Evolutionary conservation across 2,888 invertebrate species (phyloP), one percentile per base, ranked within the genome.

Genomic region (Yponomeuta sedellus): DNA sequence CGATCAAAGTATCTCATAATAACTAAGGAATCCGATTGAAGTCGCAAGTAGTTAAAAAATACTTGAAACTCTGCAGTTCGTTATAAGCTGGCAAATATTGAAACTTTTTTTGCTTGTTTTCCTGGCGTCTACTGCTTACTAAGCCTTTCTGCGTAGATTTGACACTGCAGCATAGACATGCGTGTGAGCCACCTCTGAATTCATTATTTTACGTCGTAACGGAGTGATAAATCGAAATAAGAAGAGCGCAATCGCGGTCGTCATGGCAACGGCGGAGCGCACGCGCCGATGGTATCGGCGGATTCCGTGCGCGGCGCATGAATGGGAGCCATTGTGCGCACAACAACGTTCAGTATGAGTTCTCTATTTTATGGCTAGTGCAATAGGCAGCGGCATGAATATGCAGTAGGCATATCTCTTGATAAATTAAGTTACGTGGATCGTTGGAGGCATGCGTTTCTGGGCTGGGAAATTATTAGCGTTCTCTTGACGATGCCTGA

Each of bases 241-340:
- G 64, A 34, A 56, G 25, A 10, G 66, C 28, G 44, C 12, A 16
- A 62, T 63, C 20, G 61, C 62, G 66, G 68, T 69, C 67, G 69
- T 67, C 67, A 70, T 70, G 66, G 64, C 68, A 66, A 67, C 67
- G 68, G 66, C 62, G 19, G 4, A 39, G 52, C 69, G 70, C 70
- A 68, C 69, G 70, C 69, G 70, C 62, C 68, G 70, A 70, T 69
- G 62, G 62, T 70, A 68, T 68, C 68, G 61, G 62, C 19, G 40
- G 19, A 34, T 59, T 59, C 62, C 58, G 58, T 59, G 40, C 56
- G 65, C 65, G 58, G 59, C 34, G 12, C 59, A 40, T 59, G 65
- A 65, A 65, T 65, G 62, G 62, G 28, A 25, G 39, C 28, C 28
- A 62, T 62, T 62, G 62, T 62, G 62, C 28, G 28, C 62, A 62